Conservation (phyloP, 2,113 vertebrate genomes). For the Onychostruthus taczanowskii region DNA sequence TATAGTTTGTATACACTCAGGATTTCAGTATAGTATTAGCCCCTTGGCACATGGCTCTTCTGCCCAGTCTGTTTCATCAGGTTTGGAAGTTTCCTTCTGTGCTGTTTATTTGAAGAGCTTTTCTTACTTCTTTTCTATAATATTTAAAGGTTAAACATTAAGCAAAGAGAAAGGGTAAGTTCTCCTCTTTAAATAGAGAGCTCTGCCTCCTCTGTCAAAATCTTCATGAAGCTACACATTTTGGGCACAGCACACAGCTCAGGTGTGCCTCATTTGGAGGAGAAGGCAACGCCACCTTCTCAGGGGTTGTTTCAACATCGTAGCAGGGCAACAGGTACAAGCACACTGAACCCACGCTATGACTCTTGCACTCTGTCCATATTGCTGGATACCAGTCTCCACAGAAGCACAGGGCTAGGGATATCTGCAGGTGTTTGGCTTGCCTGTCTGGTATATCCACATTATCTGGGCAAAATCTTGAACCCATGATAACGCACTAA, state of each 20-base stretch:
- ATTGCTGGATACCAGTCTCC: neutral
- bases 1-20: neutral
- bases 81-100: neutral
- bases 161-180: neutral
- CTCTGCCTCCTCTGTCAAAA: neutral
- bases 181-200: neutral
- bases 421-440: neutral
- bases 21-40: neutral
- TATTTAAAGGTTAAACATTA: neutral
- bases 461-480: neutral
- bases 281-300: neutral
- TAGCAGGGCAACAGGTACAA: neutral
- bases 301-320: neutral
- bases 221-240: neutral
- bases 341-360: neutral
- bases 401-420: neutral
- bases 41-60: neutral
- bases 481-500: neutral
- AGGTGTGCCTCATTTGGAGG: neutral
- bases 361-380: neutral
- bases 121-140: neutral
- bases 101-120: slow-evolving; percentile 24
- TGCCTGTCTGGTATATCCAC: neutral
- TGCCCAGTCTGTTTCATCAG: neutral
- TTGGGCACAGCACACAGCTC: neutral